phyloP scores from a whole-genome alignment of 1,140 invertebrate species.

The Eriosoma lanigerum region DNA sequence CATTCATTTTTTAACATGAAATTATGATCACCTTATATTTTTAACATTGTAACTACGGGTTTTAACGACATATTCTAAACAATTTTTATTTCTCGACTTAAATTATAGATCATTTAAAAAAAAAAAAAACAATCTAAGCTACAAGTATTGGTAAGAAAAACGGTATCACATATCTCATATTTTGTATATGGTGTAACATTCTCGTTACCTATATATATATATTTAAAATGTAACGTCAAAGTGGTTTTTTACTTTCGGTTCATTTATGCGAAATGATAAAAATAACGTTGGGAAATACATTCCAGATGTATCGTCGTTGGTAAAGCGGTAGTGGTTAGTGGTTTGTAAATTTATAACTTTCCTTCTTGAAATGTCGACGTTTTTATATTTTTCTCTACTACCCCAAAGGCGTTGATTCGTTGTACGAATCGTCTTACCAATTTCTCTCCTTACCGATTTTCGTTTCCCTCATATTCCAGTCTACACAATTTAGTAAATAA shows the following conservation, averaged over 20 bases:
- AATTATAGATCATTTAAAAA: too few species aligned
- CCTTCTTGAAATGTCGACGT: background rate
- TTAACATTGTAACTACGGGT: too few species aligned
- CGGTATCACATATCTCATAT: background rate
- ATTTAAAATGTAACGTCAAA: background rate
- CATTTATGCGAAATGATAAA: constrained; percentile 20
- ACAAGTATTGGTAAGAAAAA: too few species aligned
- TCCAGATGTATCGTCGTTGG: background rate
- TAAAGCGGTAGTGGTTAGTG: constrained; percentile 9
- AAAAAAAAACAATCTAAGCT: too few species aligned
- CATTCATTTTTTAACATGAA: too few species aligned
- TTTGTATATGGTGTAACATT: background rate
- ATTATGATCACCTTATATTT: too few species aligned
- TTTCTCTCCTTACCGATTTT: background rate
- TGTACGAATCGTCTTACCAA: background rate
- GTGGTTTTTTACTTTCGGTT: constrained; percentile 22
- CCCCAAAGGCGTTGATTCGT: background rate
- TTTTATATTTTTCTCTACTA: background rate
- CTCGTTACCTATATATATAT: background rate
- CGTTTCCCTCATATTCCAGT: background rate
- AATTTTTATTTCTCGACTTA: too few species aligned
- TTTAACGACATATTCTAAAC: too few species aligned
- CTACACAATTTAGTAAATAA: constrained; percentile 24
- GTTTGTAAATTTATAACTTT: constrained; percentile 8
- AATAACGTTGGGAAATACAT: background rate